Base-by-base conservation (phyloP, 2,797 vertebrate genomes). In the Micropoecilia bifurca region DNA sequence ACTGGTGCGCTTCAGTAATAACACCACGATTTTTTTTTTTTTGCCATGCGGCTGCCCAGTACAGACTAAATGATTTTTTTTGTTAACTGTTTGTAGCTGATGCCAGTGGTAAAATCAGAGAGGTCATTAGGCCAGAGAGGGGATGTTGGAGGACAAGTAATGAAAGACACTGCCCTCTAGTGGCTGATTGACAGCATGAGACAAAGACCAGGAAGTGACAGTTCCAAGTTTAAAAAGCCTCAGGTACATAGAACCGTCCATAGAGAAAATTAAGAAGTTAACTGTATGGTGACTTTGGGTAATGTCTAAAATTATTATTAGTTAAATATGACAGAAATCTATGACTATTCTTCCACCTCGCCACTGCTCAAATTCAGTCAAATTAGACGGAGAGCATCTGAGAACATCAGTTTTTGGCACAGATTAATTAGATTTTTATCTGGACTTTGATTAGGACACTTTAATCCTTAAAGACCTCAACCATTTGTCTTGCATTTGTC, bases 51-150 rank as follows among this genome's bases (percentile, higher is more conserved):
- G 47, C 0, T 41, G 81, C 83, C 77, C 81, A 73, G 77, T 45
- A 7, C 0, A 13, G 78, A 48, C 77, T 68, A 28, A 74, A 73
- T 71, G 33, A 84, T 73, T 57, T 47, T 48, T 20, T 48, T 50
- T 50, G 45, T n/a, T 28, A 88, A 88, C 86, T 53, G 79, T 72
- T 77, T 76, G 63, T 72, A 74, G 30, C 22, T 76, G 81, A 74
- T 28, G 30, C 76, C 18, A 75, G 73, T 20, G 61, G 66, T 77
- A 22, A 53, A 80, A 88, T 75, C 83, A 68, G 73, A 71, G 73
- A 88, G 93, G 92, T 92, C 91, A 94, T 59, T 55, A 86, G 92
- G 91, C 87, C 91, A 92, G 33, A 28, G 36, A 78, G 36, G n/a
- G 43, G 4, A 1, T 48, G 1, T 43, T 76, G 7, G 41, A 8